Evolutionary conservation across 2,113 vertebrate genomes (phyloP), one percentile per base, ranked within the genome.

Genomic region (Pipra filicauda): DNA sequence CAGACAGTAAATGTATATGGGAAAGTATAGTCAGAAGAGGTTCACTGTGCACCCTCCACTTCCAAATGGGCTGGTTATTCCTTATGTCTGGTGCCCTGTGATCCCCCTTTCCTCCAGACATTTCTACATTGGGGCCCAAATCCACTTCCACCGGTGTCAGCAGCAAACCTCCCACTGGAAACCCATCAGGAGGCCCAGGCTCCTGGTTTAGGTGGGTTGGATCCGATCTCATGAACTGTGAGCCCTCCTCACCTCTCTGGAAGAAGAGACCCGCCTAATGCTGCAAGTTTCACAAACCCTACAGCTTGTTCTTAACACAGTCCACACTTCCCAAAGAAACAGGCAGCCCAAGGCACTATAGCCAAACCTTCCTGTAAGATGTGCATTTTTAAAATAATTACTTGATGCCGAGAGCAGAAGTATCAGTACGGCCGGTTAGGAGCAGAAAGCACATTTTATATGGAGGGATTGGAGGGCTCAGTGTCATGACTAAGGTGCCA

Each of bases 121-220:
- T 28, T 59, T 67, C 79, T 57, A 79, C 54, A 77, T 12, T 0
- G 1, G 46, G 16, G 18, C 37, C 30, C 1, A 8, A n/a, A 49
- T 28, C 57, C 2, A 1, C 31, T 71, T 49, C 62, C 54, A 48
- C 8, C 4, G 12, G 39, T 46, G 31, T 39, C 55, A 21, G 54
- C 9, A 48, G 35, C 58, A 57, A 71, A 81, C 46, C 20, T 92
- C 74, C 48, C 27, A 8, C 18, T 23, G 66, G 65, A 67, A 85
- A 39, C 15, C 30, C 1, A 2, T 8, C 55, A 44, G 55, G 31
- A 80, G 55, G 37, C 52, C 57, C 16, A 35, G 73, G 61, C 54
- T 78, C 18, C 21, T 0, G 1, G 58, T 35, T 59, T 43, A 22
- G 0, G 0, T 0, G 2, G 11, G 12, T 12, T 55, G 52, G 81